phyloP scores from a whole-genome alignment of 2,797 vertebrate genomes.

The Crenichthys baileyi region DNA sequence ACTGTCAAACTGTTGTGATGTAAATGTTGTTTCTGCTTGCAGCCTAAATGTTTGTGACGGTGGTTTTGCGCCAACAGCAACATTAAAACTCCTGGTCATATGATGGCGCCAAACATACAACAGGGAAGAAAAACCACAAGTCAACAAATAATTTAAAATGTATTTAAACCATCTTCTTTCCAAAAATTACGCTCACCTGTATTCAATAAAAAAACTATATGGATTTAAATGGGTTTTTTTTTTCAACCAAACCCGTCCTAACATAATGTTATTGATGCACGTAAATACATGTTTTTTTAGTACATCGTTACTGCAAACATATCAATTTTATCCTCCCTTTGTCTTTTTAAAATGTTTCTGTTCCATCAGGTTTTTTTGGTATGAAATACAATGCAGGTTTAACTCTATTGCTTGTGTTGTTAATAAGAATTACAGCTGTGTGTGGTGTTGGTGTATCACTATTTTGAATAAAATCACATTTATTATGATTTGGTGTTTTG shows the following conservation, averaged over 20 bases:
- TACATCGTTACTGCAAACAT: constrained; percentile 7
- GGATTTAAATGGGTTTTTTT: background rate
- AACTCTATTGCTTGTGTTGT: constrained; percentile 5
- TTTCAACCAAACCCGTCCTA: constrained; percentile 40
- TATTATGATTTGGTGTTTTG: constrained; percentile 40
- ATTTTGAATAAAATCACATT: background rate
- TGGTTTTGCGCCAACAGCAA: no score
- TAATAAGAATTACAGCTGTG: background rate
- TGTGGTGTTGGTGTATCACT: constrained; percentile 8
- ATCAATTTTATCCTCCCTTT: constrained; percentile 9
- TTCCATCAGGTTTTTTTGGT: constrained; percentile 11
- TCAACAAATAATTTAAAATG: background rate
- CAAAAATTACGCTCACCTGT: background rate
- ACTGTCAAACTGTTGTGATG: background rate
- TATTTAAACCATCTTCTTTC: background rate
- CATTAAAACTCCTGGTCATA: no score
- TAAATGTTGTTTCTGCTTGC: background rate
- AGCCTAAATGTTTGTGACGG: no score
- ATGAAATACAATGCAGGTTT: constrained; percentile 23
- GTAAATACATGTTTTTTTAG: background rate
- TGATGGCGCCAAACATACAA: no score
- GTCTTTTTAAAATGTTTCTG: constrained; percentile 26
- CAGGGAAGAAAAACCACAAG: no score
- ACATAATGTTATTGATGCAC: constrained; percentile 57
- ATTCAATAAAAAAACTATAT: background rate